phyloP scores from a whole-genome alignment of 1,140 invertebrate genomes.

The Idris sp. region DNA sequence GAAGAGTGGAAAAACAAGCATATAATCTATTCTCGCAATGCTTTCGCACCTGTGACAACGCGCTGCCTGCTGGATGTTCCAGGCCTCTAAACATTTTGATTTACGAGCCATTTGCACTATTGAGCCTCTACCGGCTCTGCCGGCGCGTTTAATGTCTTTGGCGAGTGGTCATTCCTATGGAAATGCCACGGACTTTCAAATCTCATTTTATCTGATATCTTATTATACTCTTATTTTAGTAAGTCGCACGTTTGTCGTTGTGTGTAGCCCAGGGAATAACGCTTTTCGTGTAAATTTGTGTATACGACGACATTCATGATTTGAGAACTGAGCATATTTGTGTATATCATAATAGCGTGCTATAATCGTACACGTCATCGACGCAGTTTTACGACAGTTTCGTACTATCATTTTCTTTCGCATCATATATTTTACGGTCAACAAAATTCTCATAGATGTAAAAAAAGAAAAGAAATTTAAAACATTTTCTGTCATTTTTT shows the following conservation, averaged over 20 bases:
- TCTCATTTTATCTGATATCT: slow-evolving; percentile 66
- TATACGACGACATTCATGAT: slow-evolving; percentile 43
- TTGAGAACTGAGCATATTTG: slow-evolving; percentile 47
- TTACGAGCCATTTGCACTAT: slow-evolving; percentile 68
- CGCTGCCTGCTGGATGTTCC: slow-evolving; percentile 54
- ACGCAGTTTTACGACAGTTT: slow-evolving; percentile 59
- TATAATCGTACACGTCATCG: slow-evolving; percentile 52
- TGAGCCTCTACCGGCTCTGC: slow-evolving; percentile 62
- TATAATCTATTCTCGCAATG: slow-evolving; percentile 56
- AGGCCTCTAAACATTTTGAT: slow-evolving; percentile 67
- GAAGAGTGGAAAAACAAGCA: slow-evolving; percentile 19
- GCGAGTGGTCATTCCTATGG: slow-evolving; percentile 66
- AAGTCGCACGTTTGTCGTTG: slow-evolving; percentile 36
- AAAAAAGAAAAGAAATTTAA: too few relatives aligned
- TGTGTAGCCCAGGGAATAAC: slow-evolving; percentile 38
- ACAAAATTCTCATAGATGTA: too few relatives aligned
- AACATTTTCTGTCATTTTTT: too few relatives aligned
- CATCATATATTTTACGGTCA: slow-evolving; percentile 39
- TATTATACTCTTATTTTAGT: slow-evolving; percentile 66
- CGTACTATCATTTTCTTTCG: slow-evolving; percentile 49
- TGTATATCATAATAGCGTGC: slow-evolving; percentile 60
- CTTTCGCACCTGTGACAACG: slow-evolving; percentile 66
- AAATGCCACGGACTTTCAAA: slow-evolving; percentile 67
- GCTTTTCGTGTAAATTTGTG: slow-evolving; percentile 50
- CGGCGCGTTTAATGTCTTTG: slow-evolving; percentile 65